Conservation (phyloP, 2,113 vertebrate genomes). For the Oreocharis arfaki region DNA sequence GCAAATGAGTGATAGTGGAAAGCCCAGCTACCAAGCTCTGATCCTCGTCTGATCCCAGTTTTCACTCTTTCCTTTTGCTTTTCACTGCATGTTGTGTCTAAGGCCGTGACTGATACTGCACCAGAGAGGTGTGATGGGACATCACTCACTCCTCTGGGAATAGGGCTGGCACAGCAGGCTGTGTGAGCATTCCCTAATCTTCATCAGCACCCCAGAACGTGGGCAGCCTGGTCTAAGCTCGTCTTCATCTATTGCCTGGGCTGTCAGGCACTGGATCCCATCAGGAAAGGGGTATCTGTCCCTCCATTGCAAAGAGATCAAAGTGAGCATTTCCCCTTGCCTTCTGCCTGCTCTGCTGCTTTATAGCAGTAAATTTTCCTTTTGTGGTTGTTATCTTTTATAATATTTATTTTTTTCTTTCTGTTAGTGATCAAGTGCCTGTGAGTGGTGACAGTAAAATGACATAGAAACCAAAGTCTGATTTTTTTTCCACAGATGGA, state of each 20-base stretch:
- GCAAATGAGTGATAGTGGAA: neutral
- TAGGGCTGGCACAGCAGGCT: neutral
- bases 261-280: neutral
- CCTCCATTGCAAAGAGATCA: neutral
- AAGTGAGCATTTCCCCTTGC: neutral
- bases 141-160: neutral
- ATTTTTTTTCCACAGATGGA: conserved; percentile 70
- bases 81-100: neutral
- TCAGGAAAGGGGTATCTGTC: neutral
- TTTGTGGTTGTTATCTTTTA: neutral
- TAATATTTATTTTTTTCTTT: conserved; percentile 6
- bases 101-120: neutral
- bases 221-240: neutral
- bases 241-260: neutral
- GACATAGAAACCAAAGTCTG: conserved; percentile 25
- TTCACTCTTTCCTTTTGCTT: neutral
- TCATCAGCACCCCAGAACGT: neutral
- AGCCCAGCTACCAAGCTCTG: neutral
- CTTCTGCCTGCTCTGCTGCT: neutral
- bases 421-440: neutral
- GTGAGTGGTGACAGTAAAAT: conserved; percentile 32
- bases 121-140: neutral
- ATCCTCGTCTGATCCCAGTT: neutral
- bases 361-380: neutral
- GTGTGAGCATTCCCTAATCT: neutral